Evolutionary conservation across 2,888 invertebrate genomes (phyloP).

Genomic region (Salpingus planirostris): DNA sequence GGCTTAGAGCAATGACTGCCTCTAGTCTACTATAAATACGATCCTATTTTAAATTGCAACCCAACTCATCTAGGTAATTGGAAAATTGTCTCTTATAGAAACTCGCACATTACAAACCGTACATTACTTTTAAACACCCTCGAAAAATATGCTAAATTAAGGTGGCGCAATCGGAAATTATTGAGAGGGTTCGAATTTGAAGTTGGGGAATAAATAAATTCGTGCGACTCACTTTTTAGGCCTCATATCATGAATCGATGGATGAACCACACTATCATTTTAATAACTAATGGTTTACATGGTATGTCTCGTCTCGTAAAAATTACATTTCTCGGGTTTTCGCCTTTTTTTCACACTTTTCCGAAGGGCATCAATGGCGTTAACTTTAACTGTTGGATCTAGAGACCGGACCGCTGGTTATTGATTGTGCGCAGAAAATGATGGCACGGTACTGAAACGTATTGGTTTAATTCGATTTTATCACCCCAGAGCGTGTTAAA

Average conservation of each 20-base stretch:
- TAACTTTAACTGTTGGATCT: slow-evolving; percentile 21
- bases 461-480: not conserved
- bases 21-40: slow-evolving; percentile 5
- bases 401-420: slow-evolving; percentile 30
- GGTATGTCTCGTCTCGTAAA: not conserved
- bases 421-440: slow-evolving; percentile 34
- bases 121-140: no score
- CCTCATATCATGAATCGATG: slow-evolving; percentile 26
- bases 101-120: no score
- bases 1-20: slow-evolving; percentile 1
- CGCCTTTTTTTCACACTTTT: slow-evolving; percentile 16
- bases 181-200: not conserved
- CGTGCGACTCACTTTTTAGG: slow-evolving; percentile 27
- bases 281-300: slow-evolving; percentile 1
- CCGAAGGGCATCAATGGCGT: slow-evolving; percentile 23
- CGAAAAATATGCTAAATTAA: no score
- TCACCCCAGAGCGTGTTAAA: no score
- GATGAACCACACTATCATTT: slow-evolving; percentile 4
- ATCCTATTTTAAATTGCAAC: slow-evolving; percentile 7
- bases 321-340: slow-evolving; percentile 5
- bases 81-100: slow-evolving; percentile 3
- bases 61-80: slow-evolving; percentile 2
- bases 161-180: no score
- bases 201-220: not conserved
- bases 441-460: slow-evolving; percentile 13